Base-by-base conservation (phyloP, 2,888 invertebrate genomes). In the Clivina fossor region DNA sequence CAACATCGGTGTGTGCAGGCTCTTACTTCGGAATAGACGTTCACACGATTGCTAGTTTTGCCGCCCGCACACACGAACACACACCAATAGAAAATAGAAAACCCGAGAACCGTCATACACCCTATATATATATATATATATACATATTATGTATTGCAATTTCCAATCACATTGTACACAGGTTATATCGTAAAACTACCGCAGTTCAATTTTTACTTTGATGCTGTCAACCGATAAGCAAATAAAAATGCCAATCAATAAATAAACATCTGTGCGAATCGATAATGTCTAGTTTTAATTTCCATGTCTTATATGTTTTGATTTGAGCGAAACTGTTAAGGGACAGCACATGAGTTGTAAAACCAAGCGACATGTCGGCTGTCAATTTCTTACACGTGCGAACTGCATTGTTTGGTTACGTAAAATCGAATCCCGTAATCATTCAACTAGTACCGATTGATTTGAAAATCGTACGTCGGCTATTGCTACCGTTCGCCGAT, bases 31-130 rank as follows among this genome's bases (percentile, higher is more conserved):
- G 22, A 16, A 13, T 26, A 22, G 20, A 30, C 71, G 71, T 72
- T 72, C 71, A 71, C 71, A 63, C 61, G 61, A 70, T 30, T 30
- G 30, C 30, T 9, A 30, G 30, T 13, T 2, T 30, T 30, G 30
- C 30, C 9, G 30, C 30, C 30, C 30, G 30, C 30, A 9, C 30
- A 13, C 30, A 30, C 30, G 13, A 9, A 30, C 9, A 30, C 30
- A n/a, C n/a, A n/a, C n/a, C n/a, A n/a, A n/a, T n/a, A n/a, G n/a
- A n/a, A n/a, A n/a, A n/a, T n/a, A n/a, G n/a, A n/a, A n/a, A n/a
- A n/a, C n/a, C n/a, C n/a, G n/a, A n/a, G n/a, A n/a, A n/a, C n/a
- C n/a, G n/a, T n/a, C n/a, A n/a, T n/a, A n/a, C n/a, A n/a, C n/a
- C n/a, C n/a, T n/a, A n/a, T n/a, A n/a, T n/a, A n/a, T n/a, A n/a